A percentile compares a stretch with the other conserved stretches of the same genome.
Conservation (phyloP, 2,888 invertebrate species). For the Lasioglossum figueresi region DNA sequence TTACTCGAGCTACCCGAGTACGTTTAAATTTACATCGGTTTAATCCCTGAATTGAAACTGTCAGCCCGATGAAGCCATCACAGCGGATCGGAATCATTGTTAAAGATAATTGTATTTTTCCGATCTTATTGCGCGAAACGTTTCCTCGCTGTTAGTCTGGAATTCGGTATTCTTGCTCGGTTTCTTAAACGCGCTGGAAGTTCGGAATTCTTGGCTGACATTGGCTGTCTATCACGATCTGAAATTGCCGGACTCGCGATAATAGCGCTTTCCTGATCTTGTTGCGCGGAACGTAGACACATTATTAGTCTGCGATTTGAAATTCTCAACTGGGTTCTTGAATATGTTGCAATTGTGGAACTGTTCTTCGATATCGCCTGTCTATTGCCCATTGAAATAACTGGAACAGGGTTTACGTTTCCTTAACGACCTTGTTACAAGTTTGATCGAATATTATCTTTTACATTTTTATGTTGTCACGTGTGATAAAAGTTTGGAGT, state of each 20-base stretch:
- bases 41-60: background rate
- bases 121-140: background rate
- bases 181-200: background rate
- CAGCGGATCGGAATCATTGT: background rate
- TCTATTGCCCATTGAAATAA: background rate
- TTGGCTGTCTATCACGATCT: constrained; percentile 1
- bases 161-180: background rate
- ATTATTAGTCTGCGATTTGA: background rate
- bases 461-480: background rate
- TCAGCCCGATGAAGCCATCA: background rate
- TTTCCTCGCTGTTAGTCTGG: background rate
- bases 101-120: background rate
- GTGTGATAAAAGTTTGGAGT: background rate
- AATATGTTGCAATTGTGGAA: constrained; percentile 1
- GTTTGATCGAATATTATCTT: background rate
- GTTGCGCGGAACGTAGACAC: constrained; percentile 6
- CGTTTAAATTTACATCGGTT: background rate
- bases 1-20: background rate
- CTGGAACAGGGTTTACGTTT: background rate
- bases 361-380: background rate
- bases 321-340: background rate
- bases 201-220: constrained; percentile 11
- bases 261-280: background rate
- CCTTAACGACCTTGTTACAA: background rate
- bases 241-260: background rate